Percentiles rank a stretch among this genome's conserved stretches.
phyloP scores from a whole-genome alignment of 64 coral and sea anemone genomes.

The Stichodactyla mertensii region DNA sequence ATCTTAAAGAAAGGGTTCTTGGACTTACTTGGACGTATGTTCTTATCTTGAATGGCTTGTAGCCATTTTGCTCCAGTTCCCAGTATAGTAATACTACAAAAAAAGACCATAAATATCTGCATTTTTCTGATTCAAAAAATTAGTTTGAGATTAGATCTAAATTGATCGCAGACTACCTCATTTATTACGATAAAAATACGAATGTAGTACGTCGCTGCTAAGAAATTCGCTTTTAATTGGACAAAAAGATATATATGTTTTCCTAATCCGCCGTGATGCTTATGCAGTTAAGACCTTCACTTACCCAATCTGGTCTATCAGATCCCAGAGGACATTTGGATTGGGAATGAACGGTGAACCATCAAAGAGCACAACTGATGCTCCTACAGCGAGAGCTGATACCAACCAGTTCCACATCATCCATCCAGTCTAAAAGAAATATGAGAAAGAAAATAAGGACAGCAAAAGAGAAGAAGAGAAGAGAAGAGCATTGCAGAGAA shows the following conservation, averaged over 20 bases:
- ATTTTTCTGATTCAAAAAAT: no score
- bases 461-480: not conserved
- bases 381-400: conserved; percentile 73
- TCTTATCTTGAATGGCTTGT: conserved; percentile 68
- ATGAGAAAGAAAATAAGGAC: not conserved
- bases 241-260: no score
- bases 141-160: no score
- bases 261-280: no score
- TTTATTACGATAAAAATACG: no score
- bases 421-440: conserved; percentile 80
- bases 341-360: conserved; percentile 86
- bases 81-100: conserved; percentile 71
- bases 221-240: no score
- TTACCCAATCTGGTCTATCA: conserved; percentile 84
- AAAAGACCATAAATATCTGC: not conserved
- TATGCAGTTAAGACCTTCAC: not conserved
- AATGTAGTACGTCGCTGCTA: no score
- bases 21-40: conserved; percentile 71
- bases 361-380: conserved; percentile 87
- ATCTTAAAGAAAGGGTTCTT: no score
- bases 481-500: not conserved
- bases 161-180: no score
- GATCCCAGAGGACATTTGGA: conserved; percentile 77
- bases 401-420: conserved; percentile 99
- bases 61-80: conserved; percentile 94